Conservation (phyloP, 2,113 vertebrate species). For the Plotosus lineatus region DNA sequence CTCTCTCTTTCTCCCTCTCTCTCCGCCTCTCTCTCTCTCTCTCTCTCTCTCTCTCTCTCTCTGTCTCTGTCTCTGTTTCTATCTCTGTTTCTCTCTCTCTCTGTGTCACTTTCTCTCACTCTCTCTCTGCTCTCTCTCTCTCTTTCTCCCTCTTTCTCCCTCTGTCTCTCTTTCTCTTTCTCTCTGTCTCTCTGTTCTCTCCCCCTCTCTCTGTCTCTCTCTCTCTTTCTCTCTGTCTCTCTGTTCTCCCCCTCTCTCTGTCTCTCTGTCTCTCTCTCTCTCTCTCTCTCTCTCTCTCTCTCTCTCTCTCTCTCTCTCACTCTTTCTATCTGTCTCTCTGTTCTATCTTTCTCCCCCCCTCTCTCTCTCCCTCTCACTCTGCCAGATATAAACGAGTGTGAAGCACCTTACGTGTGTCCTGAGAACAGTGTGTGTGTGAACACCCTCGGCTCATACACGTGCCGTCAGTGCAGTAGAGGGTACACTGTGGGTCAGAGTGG, state of each 20-base stretch:
- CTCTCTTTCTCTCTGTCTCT: not conserved
- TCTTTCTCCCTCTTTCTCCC: too few species aligned
- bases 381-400: slow-evolving; percentile 82
- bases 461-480: slow-evolving; percentile 77
- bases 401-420: slow-evolving; percentile 67
- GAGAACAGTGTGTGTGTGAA: slow-evolving; percentile 79
- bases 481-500: slow-evolving; percentile 74
- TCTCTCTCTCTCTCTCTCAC: slow-evolving; percentile 4
- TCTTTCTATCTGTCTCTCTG: too few species aligned
- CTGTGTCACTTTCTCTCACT: not conserved
- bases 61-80: not conserved
- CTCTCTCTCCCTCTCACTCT: not conserved
- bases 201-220: not conserved
- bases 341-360: not conserved
- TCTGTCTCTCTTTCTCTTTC: not conserved
- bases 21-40: not conserved
- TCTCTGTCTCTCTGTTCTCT: not conserved
- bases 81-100: not conserved
- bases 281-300: not conserved
- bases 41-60: not conserved
- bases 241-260: too few species aligned
- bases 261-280: too few species aligned
- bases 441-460: slow-evolving; percentile 76
- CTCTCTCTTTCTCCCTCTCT: not conserved
- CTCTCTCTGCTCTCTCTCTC: too few species aligned